A percentile compares a stretch with the other conserved stretches of the same genome.
phyloP scores from a whole-genome alignment of 2,113 vertebrate species.

The Neogobius melanostomus region DNA sequence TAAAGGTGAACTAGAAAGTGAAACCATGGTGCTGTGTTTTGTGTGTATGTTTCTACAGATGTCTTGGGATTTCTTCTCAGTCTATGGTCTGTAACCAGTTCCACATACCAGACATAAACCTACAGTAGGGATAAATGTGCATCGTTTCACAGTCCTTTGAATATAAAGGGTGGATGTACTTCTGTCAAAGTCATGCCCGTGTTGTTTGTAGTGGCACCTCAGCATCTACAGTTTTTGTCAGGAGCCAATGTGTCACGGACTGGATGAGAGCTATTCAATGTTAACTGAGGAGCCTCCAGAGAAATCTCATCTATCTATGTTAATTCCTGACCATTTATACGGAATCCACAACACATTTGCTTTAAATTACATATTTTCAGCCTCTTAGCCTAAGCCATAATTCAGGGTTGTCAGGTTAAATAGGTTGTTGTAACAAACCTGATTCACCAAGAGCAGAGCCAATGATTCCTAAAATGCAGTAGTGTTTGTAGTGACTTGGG shows the following conservation, averaged over 20 bases:
- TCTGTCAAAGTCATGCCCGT: not conserved
- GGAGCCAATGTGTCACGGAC: conserved; percentile 46
- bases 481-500: too few species aligned
- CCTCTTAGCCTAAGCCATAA: too few species aligned
- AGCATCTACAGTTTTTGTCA: conserved; percentile 80
- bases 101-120: not conserved
- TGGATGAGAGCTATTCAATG: conserved; percentile 78
- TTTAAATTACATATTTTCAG: too few species aligned
- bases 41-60: too few species aligned
- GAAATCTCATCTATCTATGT: conserved; percentile 65
- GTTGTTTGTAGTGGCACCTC: conserved; percentile 39
- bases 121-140: not conserved
- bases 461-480: too few species aligned
- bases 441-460: too few species aligned
- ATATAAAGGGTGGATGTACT: not conserved
- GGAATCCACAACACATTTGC: too few species aligned
- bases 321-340: too few species aligned
- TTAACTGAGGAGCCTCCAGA: conserved; percentile 54
- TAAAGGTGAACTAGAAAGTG: not conserved
- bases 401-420: too few species aligned
- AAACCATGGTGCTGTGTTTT: too few species aligned
- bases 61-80: too few species aligned
- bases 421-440: too few species aligned
- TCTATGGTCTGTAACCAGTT: not conserved
- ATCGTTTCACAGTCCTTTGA: not conserved